Evolutionary conservation across 64 coral and sea anemone genomes (phyloP).

Genomic region (Orbicella faveolata): DNA sequence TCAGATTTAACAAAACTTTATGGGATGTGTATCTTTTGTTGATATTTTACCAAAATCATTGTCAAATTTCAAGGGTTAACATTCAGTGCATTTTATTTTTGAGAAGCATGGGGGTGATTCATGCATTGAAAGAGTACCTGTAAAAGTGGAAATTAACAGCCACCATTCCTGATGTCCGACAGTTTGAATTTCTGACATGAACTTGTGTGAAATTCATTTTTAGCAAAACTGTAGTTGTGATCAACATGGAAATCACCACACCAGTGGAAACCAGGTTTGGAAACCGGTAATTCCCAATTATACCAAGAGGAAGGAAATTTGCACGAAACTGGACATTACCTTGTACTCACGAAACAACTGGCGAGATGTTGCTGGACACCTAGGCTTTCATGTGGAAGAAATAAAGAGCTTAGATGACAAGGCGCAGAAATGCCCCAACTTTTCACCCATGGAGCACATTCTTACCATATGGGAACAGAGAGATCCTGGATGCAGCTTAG

Average conservation of each 20-base stretch:
- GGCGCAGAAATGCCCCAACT: slow-evolving; percentile 9
- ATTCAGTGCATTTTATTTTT: too few species aligned
- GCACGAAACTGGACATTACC: slow-evolving; percentile 29
- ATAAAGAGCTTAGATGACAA: slow-evolving; percentile 33
- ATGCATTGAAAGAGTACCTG: too few species aligned
- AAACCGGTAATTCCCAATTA: slow-evolving; percentile 15
- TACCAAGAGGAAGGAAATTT: slow-evolving; percentile 17
- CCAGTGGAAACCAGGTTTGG: not conserved
- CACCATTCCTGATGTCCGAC: too few species aligned
- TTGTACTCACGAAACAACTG: slow-evolving; percentile 29
- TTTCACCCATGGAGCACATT: slow-evolving; percentile 64
- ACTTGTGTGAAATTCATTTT: not conserved
- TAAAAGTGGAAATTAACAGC: too few species aligned
- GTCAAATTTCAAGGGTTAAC: too few species aligned
- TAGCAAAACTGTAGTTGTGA: not conserved
- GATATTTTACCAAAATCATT: too few species aligned
- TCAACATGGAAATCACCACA: not conserved
- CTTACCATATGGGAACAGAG: slow-evolving; percentile 46
- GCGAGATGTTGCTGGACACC: slow-evolving; percentile 46
- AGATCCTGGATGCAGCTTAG: slow-evolving; percentile 36
- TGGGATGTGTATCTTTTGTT: too few species aligned
- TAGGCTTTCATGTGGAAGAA: slow-evolving; percentile 41
- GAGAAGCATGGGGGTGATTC: too few species aligned
- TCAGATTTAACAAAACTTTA: too few species aligned
- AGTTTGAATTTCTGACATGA: not conserved